Evolutionary conservation across 2,888 invertebrate genomes (phyloP).

Genomic region (Papilio gigon): DNA sequence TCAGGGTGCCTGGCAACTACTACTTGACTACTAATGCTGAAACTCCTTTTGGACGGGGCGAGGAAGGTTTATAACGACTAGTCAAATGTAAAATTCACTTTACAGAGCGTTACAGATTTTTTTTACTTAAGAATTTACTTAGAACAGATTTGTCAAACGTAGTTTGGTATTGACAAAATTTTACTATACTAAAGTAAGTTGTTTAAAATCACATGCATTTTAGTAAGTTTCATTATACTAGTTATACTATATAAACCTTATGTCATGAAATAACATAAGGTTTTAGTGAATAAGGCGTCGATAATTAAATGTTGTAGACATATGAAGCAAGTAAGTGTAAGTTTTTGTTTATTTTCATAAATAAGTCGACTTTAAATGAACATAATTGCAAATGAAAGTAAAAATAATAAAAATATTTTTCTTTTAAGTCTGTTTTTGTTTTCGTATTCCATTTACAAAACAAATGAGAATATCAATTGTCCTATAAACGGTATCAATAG

Average conservation of each 20-base stretch:
- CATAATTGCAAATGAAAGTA: not conserved
- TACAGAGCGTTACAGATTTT: not conserved
- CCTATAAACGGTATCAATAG: conserved; percentile 29
- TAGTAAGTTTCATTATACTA: no score
- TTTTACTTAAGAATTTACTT: not conserved
- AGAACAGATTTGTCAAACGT: not conserved
- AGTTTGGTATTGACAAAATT: no score
- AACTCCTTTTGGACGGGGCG: conserved; percentile 66
- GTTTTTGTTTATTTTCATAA: conserved; percentile 5
- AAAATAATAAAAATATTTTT: not conserved
- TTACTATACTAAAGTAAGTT: no score
- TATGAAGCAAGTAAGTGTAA: not conserved
- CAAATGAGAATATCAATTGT: conserved; percentile 26
- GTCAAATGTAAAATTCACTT: not conserved
- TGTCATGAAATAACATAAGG: no score
- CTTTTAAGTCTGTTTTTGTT: not conserved
- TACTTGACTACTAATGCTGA: conserved; percentile 60
- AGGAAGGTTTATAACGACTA: conserved; percentile 60
- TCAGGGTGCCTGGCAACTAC: conserved; percentile 64
- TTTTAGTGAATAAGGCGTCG: not conserved
- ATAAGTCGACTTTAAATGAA: not conserved
- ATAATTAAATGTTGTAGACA: not conserved
- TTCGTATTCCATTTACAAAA: not conserved
- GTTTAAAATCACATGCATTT: no score
- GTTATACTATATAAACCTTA: no score